These are phyloP conservation scores for Eilema depressum DNA, from an alignment of 2,888 invertebrate species.

Conservation along the genomic window DNA sequence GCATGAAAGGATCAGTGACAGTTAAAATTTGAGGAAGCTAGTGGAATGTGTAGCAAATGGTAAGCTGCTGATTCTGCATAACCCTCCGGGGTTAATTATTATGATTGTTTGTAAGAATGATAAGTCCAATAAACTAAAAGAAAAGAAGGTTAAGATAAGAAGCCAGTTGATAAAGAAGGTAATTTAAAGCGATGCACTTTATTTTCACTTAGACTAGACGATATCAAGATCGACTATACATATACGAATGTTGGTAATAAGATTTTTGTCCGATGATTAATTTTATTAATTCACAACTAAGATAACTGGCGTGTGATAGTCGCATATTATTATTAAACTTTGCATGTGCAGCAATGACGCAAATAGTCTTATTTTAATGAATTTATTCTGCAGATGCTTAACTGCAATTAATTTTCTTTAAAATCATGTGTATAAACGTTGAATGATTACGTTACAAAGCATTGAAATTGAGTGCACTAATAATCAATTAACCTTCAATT, in stretches of 20 bases:
- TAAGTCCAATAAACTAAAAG: background rate
- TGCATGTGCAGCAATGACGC: conserved; percentile 57
- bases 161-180: background rate
- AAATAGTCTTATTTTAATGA: conserved; percentile 46
- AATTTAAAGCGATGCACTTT: background rate
- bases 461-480: background rate
- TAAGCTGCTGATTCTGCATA: no score
- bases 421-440: conserved; percentile 19
- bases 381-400: conserved; percentile 37
- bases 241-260: background rate
- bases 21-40: no score
- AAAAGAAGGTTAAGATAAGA: background rate
- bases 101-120: no score
- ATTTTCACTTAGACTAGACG: background rate
- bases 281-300: background rate
- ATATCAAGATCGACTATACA: background rate
- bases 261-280: background rate
- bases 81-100: no score
- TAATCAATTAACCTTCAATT: background rate
- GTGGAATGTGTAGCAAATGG: no score
- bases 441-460: background rate
- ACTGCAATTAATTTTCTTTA: conserved; percentile 29
- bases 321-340: conserved; percentile 29
- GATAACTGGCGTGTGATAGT: conserved; percentile 47
- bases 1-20: no score